Conservation (phyloP, 2,888 invertebrate genomes). For the Parnassius glacialis region DNA sequence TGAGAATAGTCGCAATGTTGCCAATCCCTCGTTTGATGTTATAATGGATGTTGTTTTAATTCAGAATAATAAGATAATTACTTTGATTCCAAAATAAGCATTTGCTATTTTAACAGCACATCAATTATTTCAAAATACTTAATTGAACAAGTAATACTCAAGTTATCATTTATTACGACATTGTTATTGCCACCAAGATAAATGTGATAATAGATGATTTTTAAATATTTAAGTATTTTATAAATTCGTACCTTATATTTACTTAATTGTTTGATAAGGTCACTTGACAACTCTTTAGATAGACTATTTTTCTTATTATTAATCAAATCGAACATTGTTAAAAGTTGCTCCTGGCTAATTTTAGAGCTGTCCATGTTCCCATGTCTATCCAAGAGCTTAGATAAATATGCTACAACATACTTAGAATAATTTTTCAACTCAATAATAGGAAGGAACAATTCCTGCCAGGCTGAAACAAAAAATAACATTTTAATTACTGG, state of each 20-base stretch:
- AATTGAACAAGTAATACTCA: no score
- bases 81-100: no score
- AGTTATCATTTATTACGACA: no score
- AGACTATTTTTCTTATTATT: slow-evolving; percentile 79
- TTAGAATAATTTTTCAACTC: slow-evolving; percentile 86
- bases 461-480: slow-evolving; percentile 84
- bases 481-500: background rate
- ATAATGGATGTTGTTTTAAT: no score
- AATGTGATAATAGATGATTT: no score
- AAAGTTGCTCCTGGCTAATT: slow-evolving; percentile 77
- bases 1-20: no score
- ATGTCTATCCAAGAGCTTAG: slow-evolving; percentile 71
- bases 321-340: slow-evolving; percentile 82
- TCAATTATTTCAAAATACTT: no score
- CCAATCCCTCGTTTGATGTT: no score
- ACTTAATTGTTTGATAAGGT: slow-evolving; percentile 75
- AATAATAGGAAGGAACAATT: slow-evolving; percentile 86
- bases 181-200: no score
- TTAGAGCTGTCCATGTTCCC: slow-evolving; percentile 57
- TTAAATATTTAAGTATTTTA: no score
- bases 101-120: no score
- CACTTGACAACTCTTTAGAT: slow-evolving; percentile 77
- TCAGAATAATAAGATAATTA: no score
- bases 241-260: slow-evolving; percentile 74
- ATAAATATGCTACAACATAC: slow-evolving; percentile 83